Conservation (phyloP, 2,113 vertebrate species). For the Hydropotes inermis region DNA sequence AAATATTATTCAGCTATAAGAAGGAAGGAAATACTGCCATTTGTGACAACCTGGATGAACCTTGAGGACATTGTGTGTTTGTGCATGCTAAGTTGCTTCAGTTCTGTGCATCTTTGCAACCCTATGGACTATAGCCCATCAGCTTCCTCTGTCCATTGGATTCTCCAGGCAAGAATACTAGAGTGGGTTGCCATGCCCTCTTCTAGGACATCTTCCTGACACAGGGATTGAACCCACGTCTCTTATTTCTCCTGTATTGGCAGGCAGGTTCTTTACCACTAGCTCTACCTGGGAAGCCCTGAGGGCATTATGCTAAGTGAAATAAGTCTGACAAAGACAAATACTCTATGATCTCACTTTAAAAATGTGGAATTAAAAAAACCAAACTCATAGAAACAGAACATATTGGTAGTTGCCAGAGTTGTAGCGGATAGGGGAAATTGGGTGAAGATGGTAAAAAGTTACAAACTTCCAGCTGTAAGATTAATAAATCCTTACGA, state of each 20-base stretch:
- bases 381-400: background rate
- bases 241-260: background rate
- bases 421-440: background rate
- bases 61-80: background rate
- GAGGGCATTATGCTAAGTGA: background rate
- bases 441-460: background rate
- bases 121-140: background rate
- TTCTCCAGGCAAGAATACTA: background rate
- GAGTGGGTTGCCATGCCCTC: background rate
- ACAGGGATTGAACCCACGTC: background rate
- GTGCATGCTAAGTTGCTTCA: background rate
- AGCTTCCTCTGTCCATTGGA: background rate
- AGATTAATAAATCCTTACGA: background rate
- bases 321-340: background rate
- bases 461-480: background rate
- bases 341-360: background rate
- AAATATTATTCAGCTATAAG: background rate
- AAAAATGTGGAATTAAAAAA: background rate
- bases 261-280: background rate
- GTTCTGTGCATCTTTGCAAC: background rate
- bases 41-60: background rate
- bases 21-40: background rate
- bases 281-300: background rate
- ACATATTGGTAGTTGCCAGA: background rate
- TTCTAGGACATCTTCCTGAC: background rate